phyloP scores from a whole-genome alignment of 2,888 invertebrate genomes.

The Cacoxenus indagator region DNA sequence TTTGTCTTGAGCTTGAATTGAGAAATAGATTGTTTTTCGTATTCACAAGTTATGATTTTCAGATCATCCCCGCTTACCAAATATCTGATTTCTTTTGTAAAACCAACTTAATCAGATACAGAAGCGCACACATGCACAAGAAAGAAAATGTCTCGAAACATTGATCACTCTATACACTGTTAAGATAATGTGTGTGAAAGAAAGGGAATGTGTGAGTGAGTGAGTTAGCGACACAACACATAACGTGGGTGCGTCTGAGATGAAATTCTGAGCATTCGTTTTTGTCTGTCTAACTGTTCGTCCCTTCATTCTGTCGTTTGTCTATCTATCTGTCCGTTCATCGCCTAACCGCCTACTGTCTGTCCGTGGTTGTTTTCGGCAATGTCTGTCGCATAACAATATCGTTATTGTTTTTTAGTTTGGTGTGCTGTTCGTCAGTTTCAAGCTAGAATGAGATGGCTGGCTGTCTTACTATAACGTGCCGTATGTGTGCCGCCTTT shows the following conservation, averaged over 20 bases:
- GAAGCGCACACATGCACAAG: slow-evolving; percentile 22
- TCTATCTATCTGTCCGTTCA: not conserved
- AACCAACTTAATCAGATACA: slow-evolving; percentile 1
- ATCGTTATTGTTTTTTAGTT: slow-evolving; percentile 36
- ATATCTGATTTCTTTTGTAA: too few species aligned
- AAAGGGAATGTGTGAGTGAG: not conserved
- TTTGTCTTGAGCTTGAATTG: too few species aligned
- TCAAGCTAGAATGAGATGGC: not conserved
- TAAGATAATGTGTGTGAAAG: not conserved
- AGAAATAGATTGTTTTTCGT: too few species aligned
- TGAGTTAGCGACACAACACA: slow-evolving; percentile 2
- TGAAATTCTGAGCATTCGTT: slow-evolving; percentile 27
- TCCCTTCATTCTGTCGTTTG: not conserved
- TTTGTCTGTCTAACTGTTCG: not conserved
- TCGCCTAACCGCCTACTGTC: not conserved
- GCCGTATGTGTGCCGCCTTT: not conserved
- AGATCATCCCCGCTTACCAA: too few species aligned
- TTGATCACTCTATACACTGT: slow-evolving; percentile 6
- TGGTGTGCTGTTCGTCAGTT: not conserved
- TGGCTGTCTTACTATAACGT: too few species aligned
- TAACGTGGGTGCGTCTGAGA: slow-evolving; percentile 50
- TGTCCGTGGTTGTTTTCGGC: not conserved
- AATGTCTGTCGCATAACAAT: slow-evolving; percentile 45
- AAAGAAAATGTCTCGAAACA: slow-evolving; percentile 29
- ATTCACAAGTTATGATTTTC: too few species aligned